Percentiles rank a stretch among this genome's conserved stretches.
phyloP scores from a whole-genome alignment of 2,888 invertebrate species.

The Drosophila heteroneura region DNA sequence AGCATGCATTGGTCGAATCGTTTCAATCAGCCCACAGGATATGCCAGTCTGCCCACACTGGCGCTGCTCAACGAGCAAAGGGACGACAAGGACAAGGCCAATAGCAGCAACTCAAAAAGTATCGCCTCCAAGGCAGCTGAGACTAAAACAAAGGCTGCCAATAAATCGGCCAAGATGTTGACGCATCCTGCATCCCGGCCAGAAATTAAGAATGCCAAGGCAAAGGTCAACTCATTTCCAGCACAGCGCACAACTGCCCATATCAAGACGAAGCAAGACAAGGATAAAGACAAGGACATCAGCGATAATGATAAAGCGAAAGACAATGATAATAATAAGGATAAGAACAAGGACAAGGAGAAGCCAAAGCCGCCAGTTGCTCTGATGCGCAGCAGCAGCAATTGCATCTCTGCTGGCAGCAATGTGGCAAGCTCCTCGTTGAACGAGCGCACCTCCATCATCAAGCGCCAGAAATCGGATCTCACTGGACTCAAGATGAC shows the following conservation, averaged over 20 bases:
- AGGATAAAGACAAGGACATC: conserved; percentile 51
- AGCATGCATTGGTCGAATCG: conserved; percentile 91
- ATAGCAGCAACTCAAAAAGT: neutral
- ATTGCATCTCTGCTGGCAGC: conserved; percentile 15
- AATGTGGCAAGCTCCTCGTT: conserved; percentile 7
- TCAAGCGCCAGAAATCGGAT: conserved; percentile 88
- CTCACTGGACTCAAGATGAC: conserved; percentile 87
- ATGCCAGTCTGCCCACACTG: conserved; percentile 92
- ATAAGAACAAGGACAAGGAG: conserved; percentile 33
- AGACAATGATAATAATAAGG: conserved; percentile 13
- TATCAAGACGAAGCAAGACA: conserved; percentile 47
- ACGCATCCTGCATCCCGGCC: conserved; percentile 64
- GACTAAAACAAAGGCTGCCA: conserved; percentile 24
- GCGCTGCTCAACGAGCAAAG: conserved; percentile 84
- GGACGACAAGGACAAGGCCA: conserved; percentile 80
- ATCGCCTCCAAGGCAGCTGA: neutral
- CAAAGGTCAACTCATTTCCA: conserved; percentile 84
- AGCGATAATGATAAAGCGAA: conserved; percentile 27
- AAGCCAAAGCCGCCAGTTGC: conserved; percentile 20
- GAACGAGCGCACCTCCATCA: conserved; percentile 71
- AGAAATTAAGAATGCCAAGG: conserved; percentile 84
- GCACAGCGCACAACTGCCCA: conserved; percentile 45
- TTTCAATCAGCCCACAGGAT: conserved; percentile 93
- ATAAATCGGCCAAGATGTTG: conserved; percentile 35
- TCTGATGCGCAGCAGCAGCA: conserved; percentile 36